These are phyloP conservation scores for Orbicella faveolata DNA, from an alignment of 64 coral and sea anemone genomes.

Conservation along the genomic window DNA sequence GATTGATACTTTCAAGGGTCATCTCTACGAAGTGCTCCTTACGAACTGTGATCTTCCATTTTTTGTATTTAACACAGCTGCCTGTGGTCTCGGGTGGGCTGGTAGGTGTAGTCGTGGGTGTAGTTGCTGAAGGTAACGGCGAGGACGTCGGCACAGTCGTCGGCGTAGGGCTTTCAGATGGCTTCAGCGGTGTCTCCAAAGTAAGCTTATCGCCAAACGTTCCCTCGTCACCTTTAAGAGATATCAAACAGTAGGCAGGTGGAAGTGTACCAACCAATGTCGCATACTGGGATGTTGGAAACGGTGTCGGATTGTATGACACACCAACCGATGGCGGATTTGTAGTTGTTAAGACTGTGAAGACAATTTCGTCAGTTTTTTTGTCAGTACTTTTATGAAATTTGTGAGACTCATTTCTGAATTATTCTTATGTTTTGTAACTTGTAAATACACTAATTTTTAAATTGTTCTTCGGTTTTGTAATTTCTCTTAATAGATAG, in stretches of 20 bases:
- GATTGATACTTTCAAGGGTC: background rate
- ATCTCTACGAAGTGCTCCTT: slow-evolving; percentile 8
- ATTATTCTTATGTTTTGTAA: too few species aligned
- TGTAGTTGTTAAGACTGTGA: too few species aligned
- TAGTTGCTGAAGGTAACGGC: background rate
- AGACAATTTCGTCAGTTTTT: too few species aligned
- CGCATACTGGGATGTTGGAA: background rate
- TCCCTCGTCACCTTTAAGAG: background rate
- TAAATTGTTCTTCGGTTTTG: too few species aligned
- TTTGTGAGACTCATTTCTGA: too few species aligned
- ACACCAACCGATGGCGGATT: too few species aligned
- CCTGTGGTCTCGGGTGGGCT: background rate
- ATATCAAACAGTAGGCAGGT: background rate
- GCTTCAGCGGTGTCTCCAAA: background rate
- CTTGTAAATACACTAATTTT: too few species aligned
- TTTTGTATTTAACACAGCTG: background rate
- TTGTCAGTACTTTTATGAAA: too few species aligned
- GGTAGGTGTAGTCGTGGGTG: background rate
- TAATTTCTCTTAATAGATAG: too few species aligned
- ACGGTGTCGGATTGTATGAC: background rate
- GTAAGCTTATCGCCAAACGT: background rate
- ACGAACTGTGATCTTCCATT: background rate
- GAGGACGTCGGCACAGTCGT: background rate
- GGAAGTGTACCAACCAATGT: background rate
- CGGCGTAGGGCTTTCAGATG: background rate